A percentile compares a stretch with the other conserved stretches of the same genome.
phyloP scores from a whole-genome alignment of 2,797 vertebrate genomes.

The Xenops minutus region DNA sequence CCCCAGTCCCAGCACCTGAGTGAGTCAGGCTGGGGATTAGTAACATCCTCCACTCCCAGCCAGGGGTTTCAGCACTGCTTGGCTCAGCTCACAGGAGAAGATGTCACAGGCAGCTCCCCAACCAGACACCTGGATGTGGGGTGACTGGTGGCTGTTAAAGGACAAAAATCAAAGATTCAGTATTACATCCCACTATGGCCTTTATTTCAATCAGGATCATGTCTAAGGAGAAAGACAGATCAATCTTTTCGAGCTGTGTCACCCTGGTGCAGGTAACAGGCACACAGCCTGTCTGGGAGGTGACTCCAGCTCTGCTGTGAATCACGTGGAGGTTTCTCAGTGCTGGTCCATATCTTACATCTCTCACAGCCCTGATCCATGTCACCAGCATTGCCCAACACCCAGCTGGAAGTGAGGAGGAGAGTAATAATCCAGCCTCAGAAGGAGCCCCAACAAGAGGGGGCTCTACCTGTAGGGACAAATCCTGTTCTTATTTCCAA shows the following conservation, averaged over 20 bases:
- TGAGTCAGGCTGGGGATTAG: neutral
- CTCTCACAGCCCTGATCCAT: neutral
- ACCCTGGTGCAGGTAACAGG: rapidly evolving
- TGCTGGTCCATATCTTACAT: neutral
- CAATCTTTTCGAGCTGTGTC: neutral
- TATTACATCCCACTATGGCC: neutral
- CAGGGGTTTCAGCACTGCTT: neutral
- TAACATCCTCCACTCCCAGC: neutral
- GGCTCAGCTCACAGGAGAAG: neutral
- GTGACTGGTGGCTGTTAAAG: neutral
- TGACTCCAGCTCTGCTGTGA: neutral
- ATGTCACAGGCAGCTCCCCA: neutral
- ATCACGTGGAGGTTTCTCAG: neutral
- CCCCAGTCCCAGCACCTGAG: neutral
- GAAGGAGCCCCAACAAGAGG: neutral
- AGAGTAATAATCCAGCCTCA: neutral
- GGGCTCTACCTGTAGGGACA: conserved; percentile 18
- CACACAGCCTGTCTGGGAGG: neutral
- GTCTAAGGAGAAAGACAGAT: neutral
- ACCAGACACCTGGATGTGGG: neutral
- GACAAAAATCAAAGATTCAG: neutral
- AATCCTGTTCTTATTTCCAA: conserved; percentile 2
- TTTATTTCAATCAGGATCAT: neutral
- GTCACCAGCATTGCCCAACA: neutral
- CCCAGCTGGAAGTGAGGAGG: neutral